A percentile compares a stretch with the other conserved stretches of the same genome.
These are phyloP conservation scores for Chiloscyllium punctatum DNA, from an alignment of 2,797 vertebrate species.

Conservation along the genomic window DNA sequence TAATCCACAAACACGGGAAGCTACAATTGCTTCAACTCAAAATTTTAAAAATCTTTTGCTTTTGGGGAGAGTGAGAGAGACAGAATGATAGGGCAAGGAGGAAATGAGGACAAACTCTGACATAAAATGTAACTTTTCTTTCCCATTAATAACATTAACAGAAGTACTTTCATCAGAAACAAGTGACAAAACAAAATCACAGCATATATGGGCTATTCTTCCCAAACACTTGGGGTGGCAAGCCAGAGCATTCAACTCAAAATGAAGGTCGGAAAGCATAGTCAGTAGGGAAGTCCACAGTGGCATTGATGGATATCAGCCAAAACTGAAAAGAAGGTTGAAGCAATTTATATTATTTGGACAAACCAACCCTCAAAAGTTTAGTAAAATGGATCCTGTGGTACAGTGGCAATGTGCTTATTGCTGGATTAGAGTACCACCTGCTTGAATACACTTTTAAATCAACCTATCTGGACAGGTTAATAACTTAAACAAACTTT, in stretches of 20 bases:
- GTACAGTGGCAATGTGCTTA: no score
- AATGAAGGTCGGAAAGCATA: background rate
- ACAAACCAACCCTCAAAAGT: background rate
- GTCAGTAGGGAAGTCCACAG: background rate
- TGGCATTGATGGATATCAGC: background rate
- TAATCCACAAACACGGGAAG: background rate
- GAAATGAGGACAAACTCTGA: background rate
- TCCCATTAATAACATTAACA: background rate
- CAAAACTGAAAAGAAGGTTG: background rate
- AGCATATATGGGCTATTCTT: background rate
- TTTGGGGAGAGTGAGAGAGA: no score
- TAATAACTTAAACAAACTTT: no score
- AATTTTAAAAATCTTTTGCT: background rate
- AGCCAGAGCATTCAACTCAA: background rate
- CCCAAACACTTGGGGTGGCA: background rate
- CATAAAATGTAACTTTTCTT: background rate
- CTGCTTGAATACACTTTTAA: no score
- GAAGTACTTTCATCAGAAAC: background rate
- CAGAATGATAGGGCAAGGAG: background rate
- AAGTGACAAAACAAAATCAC: background rate
- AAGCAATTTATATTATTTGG: background rate
- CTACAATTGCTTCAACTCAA: background rate
- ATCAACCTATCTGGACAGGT: no score
- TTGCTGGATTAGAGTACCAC: no score
- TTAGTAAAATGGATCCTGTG: background rate